These are phyloP conservation scores for Tachysurus vachellii DNA, from an alignment of 2,113 vertebrate genomes.

Conservation along the genomic window DNA sequence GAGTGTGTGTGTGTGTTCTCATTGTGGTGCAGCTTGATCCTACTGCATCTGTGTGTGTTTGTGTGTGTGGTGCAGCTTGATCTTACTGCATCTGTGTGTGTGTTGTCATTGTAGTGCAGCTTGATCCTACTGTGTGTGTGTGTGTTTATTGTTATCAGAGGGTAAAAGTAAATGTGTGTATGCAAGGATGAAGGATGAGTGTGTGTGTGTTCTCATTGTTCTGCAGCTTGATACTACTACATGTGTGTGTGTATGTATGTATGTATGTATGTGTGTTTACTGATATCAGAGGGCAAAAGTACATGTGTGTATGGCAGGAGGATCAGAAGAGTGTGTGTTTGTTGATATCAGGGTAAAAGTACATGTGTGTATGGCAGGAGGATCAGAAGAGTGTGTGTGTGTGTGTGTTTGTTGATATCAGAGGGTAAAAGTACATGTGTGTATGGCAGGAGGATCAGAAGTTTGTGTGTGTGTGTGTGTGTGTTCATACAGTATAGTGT, in stretches of 20 bases:
- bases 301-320: constrained; percentile 96
- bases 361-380: constrained; percentile 96
- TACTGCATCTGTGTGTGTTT: too few relatives aligned
- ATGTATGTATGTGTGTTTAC: neutral
- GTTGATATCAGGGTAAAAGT: constrained; percentile 82
- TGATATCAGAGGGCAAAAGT: constrained; percentile 87
- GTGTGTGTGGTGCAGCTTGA: too few relatives aligned
- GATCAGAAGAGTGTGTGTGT: constrained; percentile 68
- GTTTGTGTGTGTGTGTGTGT: constrained; percentile 10
- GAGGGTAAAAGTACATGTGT: constrained; percentile 96
- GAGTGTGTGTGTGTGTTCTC: too few relatives aligned
- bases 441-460: constrained; percentile 91
- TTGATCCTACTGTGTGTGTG: too few relatives aligned
- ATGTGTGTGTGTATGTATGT: too few relatives aligned
- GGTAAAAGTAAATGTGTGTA: too few relatives aligned
- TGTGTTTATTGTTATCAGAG: too few relatives aligned
- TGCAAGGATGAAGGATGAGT: too few relatives aligned
- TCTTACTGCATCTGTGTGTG: too few relatives aligned
- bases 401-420: constrained; percentile 54
- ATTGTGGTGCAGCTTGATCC: too few relatives aligned
- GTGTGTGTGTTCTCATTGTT: neutral
- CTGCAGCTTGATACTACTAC: too few relatives aligned
- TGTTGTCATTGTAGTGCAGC: too few relatives aligned
- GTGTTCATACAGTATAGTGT: neutral
- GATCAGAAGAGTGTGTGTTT: constrained; percentile 70